Percentiles rank a stretch among this genome's conserved stretches.
Conservation (phyloP, 2,888 invertebrate genomes). For the Drosophila ustulata region DNA sequence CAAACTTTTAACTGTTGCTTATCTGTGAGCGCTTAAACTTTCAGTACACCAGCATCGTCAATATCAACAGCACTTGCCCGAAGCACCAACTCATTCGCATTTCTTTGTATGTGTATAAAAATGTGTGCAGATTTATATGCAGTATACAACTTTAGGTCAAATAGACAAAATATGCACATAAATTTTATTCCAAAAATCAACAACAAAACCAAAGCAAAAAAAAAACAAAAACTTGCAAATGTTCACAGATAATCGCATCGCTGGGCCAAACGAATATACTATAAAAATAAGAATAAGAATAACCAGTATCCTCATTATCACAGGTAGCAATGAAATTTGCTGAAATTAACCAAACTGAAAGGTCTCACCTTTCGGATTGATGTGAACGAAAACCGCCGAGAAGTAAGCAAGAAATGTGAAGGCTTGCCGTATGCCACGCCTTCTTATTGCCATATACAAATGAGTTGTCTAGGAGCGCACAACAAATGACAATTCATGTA, state of each 20-base stretch:
- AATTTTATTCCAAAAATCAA: constrained; percentile 48
- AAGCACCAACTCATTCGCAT: constrained; percentile 48
- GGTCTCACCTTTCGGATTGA: constrained; percentile 43
- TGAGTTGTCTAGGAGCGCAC: constrained; percentile 68
- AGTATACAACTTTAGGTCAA: constrained; percentile 60
- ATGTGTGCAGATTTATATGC: constrained; percentile 32
- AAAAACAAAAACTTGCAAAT: constrained; percentile 59
- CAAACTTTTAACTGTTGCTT: constrained; percentile 77
- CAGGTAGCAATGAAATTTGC: constrained; percentile 47
- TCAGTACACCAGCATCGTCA: constrained; percentile 13
- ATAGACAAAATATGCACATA: constrained; percentile 76
- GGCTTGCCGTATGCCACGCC: constrained; percentile 59
- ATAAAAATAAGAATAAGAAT: constrained; percentile 7
- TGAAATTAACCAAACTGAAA: constrained; percentile 73
- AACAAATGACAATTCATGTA: constrained; percentile 80
- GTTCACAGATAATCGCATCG: constrained; percentile 67
- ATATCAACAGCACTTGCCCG: constrained; percentile 32
- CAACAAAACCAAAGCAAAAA: constrained; percentile 22
- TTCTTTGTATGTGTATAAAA: constrained; percentile 34
- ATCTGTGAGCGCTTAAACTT: constrained; percentile 57
- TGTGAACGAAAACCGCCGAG: constrained; percentile 51
- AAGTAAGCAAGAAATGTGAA: constrained; percentile 53
- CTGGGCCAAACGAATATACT: neutral
- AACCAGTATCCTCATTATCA: constrained; percentile 28
- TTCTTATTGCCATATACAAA: constrained; percentile 63